phyloP scores from a whole-genome alignment of 1,140 invertebrate genomes.

The Bombus sibiricus region DNA sequence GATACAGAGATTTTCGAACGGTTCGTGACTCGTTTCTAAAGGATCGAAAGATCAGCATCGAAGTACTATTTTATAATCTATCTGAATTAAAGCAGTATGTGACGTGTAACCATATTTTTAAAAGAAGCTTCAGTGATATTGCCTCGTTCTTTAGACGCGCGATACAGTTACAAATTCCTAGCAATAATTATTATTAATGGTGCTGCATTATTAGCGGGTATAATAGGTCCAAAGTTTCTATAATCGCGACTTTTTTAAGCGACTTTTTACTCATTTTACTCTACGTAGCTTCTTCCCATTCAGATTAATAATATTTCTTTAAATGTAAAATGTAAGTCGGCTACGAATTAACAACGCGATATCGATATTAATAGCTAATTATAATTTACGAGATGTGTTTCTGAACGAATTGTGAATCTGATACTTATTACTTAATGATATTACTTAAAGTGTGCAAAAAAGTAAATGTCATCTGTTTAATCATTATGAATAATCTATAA shows the following conservation, averaged over 20 bases:
- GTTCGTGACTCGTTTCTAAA: neutral
- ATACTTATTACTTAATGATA: too few relatives aligned
- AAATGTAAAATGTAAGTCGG: neutral
- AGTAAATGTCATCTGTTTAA: neutral
- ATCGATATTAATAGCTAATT: conserved; percentile 1
- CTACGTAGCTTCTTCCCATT: neutral
- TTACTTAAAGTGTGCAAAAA: neutral
- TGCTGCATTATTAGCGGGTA: too few relatives aligned
- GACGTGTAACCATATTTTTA: too few relatives aligned
- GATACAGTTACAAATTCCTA: too few relatives aligned
- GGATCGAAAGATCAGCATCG: neutral
- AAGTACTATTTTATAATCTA: neutral
- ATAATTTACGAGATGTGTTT: neutral
- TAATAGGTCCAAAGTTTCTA: too few relatives aligned
- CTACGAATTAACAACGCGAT: neutral
- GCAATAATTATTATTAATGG: too few relatives aligned
- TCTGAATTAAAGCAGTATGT: neutral
- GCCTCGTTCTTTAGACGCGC: too few relatives aligned
- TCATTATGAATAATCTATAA: neutral
- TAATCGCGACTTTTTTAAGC: too few relatives aligned
- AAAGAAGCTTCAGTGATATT: too few relatives aligned
- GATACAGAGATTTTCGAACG: neutral
- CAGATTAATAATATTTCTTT: neutral
- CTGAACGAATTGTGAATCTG: too few relatives aligned
- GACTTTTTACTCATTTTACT: too few relatives aligned